Base-by-base conservation (phyloP, 2,797 vertebrate species). In the Rhinichthys osculus region DNA sequence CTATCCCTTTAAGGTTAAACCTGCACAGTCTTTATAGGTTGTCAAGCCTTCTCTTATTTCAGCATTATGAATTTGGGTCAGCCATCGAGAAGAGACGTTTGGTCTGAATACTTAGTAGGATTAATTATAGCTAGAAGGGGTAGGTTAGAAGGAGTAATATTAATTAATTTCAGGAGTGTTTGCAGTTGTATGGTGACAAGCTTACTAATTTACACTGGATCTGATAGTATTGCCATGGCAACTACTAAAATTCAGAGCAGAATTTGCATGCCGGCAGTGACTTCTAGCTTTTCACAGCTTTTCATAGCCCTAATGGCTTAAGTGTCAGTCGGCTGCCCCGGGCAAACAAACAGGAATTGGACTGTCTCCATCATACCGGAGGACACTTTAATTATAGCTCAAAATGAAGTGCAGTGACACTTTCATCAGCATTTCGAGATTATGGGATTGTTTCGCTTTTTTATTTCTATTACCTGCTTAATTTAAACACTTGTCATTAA, bases 371-470 rank as follows among this genome's bases (percentile, higher is more conserved):
- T 89, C 90, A 87, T 89, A 85, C 85, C 85, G 59, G 77, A 83
- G 76, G 88, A 90, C 88, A 78, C 78, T 89, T 89, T 88, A 87
- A 90, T 90, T 90, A 87, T 90, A 89, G 73, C 66, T 85, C 64
- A 80, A 88, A 88, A 90, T 90, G 80, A 89, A 89, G 82, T 87
- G 50, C 76, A 81, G 78, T 62, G 81, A 88, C 78, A 77, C 87
- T 88, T 90, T 83, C 70, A 54, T 77, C 72, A 85, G 78, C 87
- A 70, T 86, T 86, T 73, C 66, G 64, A 81, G 69, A 88, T 85
- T 82, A 83, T 78, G n/a, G 86, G 85, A 76, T 80, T 80, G 42
- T 47, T 69, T 57, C 16, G 66, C 59, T 57, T 44, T 85, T 57
- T 33, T 52, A 8, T 33, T 47, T 81, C 3, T 74, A 79, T 54